These are phyloP conservation scores for Dynastes grantii DNA, from an alignment of 2,888 invertebrate species.

Conservation along the genomic window DNA sequence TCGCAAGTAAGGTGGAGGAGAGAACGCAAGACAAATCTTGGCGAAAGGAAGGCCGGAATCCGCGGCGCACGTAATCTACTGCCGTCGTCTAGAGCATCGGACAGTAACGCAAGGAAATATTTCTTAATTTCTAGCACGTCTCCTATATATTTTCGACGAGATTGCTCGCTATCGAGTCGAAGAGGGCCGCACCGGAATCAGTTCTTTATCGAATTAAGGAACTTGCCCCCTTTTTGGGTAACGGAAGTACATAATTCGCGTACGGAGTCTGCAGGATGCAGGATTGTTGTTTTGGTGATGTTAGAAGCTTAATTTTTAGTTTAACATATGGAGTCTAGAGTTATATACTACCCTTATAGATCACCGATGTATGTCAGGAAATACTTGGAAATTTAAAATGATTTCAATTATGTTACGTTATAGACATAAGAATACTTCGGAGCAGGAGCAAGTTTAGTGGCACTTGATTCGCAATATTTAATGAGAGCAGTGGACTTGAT, in stretches of 20 bases:
- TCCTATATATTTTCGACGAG: conserved; percentile 42
- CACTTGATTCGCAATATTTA: too few species aligned
- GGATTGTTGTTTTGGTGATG: too few species aligned
- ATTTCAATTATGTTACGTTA: too few species aligned
- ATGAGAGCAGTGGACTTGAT: too few species aligned
- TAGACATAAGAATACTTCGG: too few species aligned
- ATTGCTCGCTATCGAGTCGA: conserved; percentile 26
- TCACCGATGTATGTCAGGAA: too few species aligned
- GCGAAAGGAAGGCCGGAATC: conserved; percentile 2
- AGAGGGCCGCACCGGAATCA: conserved; percentile 22
- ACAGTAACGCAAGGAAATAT: conserved; percentile 32
- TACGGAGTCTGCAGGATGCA: neutral
- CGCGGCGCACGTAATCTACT: conserved; percentile 8
- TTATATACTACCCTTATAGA: too few species aligned
- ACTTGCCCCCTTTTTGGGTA: neutral
- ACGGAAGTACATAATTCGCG: neutral
- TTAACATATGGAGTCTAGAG: too few species aligned
- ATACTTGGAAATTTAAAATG: too few species aligned
- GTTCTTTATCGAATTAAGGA: conserved; percentile 40
- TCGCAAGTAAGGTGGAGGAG: conserved; percentile 3
- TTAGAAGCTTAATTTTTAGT: too few species aligned
- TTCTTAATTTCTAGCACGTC: conserved; percentile 43
- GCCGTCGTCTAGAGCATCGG: neutral
- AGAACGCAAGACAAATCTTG: conserved; percentile 20
- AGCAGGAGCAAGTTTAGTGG: too few species aligned